phyloP scores from a whole-genome alignment of 2,113 vertebrate species.

The Hydrochoerus hydrochaeris region DNA sequence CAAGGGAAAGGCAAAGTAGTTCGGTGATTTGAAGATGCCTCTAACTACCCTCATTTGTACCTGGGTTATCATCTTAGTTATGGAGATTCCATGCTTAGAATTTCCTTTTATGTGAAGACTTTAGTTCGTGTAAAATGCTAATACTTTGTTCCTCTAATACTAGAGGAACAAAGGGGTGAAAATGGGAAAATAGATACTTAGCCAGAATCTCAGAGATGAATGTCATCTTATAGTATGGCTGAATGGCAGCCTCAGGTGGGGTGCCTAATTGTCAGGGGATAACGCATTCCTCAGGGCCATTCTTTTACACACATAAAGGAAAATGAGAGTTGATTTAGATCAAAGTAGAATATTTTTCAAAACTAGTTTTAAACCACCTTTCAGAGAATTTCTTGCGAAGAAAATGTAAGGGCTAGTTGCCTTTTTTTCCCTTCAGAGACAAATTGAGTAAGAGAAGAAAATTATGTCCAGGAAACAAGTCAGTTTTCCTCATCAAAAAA shows the following conservation, averaged over 20 bases:
- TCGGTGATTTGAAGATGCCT: neutral
- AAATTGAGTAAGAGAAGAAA: neutral
- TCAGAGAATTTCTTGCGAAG: neutral
- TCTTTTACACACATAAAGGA: neutral
- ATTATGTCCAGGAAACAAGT: neutral
- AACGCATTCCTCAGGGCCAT: neutral
- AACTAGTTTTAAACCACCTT: slow-evolving; percentile 9
- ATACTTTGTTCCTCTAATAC: neutral
- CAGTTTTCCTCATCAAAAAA: neutral
- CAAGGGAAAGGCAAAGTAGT: neutral
- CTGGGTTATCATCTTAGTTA: neutral
- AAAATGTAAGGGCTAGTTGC: neutral
- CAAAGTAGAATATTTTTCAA: neutral
- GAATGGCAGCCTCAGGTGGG: neutral
- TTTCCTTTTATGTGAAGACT: neutral
- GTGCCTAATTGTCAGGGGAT: neutral
- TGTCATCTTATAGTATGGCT: slow-evolving; percentile 3
- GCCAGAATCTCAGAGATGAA: neutral
- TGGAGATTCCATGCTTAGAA: neutral
- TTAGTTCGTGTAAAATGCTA: neutral
- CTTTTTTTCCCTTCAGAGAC: neutral
- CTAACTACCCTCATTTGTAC: neutral
- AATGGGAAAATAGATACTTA: neutral
- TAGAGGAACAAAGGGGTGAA: neutral
- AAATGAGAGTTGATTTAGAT: neutral